Evolutionary conservation across 2,888 invertebrate genomes (phyloP).

Genomic region (Caradrina kadenii): DNA sequence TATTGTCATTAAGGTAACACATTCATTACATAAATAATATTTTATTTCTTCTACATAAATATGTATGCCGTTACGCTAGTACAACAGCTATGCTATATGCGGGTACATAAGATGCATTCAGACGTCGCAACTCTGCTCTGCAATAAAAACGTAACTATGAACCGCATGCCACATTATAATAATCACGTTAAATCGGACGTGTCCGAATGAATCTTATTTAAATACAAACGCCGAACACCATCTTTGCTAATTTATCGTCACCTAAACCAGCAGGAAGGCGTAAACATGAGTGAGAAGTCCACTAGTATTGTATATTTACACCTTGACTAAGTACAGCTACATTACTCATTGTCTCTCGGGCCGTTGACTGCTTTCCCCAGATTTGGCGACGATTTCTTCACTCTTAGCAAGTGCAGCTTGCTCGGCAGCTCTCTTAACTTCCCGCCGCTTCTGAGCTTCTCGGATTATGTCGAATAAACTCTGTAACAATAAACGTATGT

Average conservation of each 20-base stretch:
- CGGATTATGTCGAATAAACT: constrained; percentile 86
- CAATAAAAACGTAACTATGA: constrained; percentile 17
- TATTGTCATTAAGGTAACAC: constrained; percentile 85
- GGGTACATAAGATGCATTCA: constrained; percentile 29
- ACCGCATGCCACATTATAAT: constrained; percentile 1
- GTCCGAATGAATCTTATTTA: constrained; percentile 51
- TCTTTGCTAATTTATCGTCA: constrained; percentile 71
- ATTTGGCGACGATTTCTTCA: constrained; percentile 79
- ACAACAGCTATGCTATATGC: constrained; percentile 63
- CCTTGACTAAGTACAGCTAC: constrained; percentile 54
- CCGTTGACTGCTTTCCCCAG: constrained; percentile 74
- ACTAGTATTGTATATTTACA: constrained; percentile 62
- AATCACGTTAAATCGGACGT: constrained; percentile 26
- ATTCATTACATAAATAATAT: constrained; percentile 59
- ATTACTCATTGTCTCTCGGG: constrained; percentile 81
- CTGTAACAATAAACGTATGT: constrained; percentile 71
- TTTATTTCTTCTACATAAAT: constrained; percentile 60
- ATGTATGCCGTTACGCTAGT: constrained; percentile 56
- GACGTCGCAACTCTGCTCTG: constrained; percentile 17
- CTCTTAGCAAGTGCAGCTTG: constrained; percentile 73
- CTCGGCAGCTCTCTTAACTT: constrained; percentile 80
- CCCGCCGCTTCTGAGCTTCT: constrained; percentile 85
- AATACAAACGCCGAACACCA: constrained; percentile 66
- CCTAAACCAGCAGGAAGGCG: constrained; percentile 72
- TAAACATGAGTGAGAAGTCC: constrained; percentile 43